Conservation (phyloP, 2,888 invertebrate genomes). For the Monoplex corrugatus region DNA sequence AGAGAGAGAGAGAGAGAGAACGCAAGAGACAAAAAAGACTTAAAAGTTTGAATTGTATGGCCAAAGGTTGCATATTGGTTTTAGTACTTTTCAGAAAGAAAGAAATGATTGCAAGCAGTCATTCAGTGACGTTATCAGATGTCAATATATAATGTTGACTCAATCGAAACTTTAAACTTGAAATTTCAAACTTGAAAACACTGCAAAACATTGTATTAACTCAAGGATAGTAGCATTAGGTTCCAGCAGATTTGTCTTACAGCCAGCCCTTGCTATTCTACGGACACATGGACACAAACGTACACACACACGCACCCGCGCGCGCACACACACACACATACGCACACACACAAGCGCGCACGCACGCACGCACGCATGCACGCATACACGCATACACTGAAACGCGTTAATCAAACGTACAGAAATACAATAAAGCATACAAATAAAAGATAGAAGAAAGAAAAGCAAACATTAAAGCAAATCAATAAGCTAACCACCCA, state of each 20-base stretch:
- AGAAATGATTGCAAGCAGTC: no score
- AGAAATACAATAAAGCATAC: no score
- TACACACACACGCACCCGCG: neutral
- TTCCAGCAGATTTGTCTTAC: neutral
- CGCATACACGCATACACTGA: constrained; percentile 21
- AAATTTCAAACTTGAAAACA: neutral
- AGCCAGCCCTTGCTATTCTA: neutral
- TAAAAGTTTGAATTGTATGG: no score
- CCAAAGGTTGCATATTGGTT: no score
- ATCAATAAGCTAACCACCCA: constrained; percentile 18
- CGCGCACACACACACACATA: neutral
- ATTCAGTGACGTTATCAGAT: neutral
- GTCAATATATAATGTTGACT: neutral
- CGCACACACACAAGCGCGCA: constrained; percentile 33
- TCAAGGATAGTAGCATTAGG: neutral
- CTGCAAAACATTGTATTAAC: neutral
- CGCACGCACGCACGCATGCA: constrained; percentile 31
- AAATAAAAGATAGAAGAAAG: no score
- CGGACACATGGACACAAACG: neutral
- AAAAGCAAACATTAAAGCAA: no score
- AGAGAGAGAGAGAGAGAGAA: neutral
- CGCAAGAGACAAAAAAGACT: neutral
- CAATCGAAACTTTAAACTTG: neutral
- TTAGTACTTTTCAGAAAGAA: no score
- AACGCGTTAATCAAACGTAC: no score